Conservation (phyloP, 2,888 invertebrate species). For the Copidosoma aretas region DNA sequence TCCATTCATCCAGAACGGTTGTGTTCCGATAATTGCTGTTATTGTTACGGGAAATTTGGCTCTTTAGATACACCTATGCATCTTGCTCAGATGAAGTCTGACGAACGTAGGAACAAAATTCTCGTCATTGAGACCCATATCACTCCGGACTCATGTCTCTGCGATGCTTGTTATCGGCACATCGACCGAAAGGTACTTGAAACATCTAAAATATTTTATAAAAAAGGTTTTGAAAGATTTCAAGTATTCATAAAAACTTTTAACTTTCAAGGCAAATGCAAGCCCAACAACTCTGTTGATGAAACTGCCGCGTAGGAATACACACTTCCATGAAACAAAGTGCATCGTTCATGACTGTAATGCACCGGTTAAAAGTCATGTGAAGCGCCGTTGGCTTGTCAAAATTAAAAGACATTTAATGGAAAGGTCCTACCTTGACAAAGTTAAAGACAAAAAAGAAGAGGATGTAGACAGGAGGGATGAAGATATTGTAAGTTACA, state of each 20-base stretch:
- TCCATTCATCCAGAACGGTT: constrained; percentile 83
- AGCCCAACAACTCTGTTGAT: constrained; percentile 59
- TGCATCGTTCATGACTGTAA: constrained; percentile 59
- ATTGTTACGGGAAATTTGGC: constrained; percentile 87
- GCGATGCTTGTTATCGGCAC: constrained; percentile 86
- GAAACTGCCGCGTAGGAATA: constrained; percentile 58
- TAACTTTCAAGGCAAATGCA: constrained; percentile 54
- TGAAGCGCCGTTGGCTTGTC: constrained; percentile 61
- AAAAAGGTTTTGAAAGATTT: neutral
- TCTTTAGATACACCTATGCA: constrained; percentile 87
- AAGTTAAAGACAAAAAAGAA: neutral
- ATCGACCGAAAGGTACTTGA: constrained; percentile 76
- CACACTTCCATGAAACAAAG: constrained; percentile 55
- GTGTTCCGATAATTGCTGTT: constrained; percentile 85
- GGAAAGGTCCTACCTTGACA: neutral
- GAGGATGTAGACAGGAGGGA: neutral
- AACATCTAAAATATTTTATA: neutral
- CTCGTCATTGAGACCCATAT: constrained; percentile 80
- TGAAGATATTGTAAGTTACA: neutral
- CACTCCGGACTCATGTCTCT: constrained; percentile 83
- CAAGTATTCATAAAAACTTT: neutral
- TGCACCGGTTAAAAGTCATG: constrained; percentile 59
- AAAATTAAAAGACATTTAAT: constrained; percentile 52
- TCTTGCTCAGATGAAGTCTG: constrained; percentile 83
- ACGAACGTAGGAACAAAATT: constrained; percentile 82